These are phyloP conservation scores for Cancer borealis DNA, from an alignment of 2,888 invertebrate species.

Conservation along the genomic window DNA sequence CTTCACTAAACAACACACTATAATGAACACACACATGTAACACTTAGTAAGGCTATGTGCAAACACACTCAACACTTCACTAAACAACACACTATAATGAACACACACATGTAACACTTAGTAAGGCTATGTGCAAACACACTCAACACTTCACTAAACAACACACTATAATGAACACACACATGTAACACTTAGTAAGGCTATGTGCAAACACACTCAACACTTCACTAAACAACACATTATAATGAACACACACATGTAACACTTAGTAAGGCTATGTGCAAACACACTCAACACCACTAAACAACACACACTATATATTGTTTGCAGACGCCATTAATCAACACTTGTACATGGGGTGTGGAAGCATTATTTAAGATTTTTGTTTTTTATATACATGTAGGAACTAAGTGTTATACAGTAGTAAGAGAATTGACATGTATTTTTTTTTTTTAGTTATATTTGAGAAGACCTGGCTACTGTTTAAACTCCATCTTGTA, in stretches of 20 bases:
- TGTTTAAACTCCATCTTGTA: no score
- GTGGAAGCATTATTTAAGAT: no score
- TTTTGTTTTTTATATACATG: no score
- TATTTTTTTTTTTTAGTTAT: no score
- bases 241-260: not conserved
- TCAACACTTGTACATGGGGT: no score
- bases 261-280: not conserved
- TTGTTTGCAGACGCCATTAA: no score
- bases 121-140: not conserved
- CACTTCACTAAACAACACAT: not conserved
- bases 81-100: not conserved
- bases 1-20: not conserved
- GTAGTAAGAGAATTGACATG: no score
- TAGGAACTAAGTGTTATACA: no score
- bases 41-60: not conserved
- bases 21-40: not conserved
- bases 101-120: no score
- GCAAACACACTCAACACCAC: not conserved
- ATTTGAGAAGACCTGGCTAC: no score
- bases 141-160: not conserved
- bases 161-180: not conserved
- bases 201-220: not conserved
- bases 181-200: not conserved
- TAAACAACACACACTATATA: not conserved
- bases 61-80: not conserved